Conservation (phyloP, 37 sponge, comb jelly and placozoan species). For the Beroe ovata region DNA sequence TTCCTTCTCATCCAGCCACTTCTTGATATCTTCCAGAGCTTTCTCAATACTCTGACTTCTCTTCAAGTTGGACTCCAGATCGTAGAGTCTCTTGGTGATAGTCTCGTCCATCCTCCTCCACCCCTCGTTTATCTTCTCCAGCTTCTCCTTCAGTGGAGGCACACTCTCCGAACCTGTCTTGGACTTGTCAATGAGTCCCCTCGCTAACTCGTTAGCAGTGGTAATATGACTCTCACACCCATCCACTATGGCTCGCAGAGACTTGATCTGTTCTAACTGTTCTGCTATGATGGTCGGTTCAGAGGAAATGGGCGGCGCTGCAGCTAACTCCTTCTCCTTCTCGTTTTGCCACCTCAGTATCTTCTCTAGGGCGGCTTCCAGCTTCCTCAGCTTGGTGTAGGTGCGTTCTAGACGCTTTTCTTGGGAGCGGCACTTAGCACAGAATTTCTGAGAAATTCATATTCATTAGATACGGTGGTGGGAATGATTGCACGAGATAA, state of each 20-base stretch:
- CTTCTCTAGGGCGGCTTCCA: constrained; percentile 54
- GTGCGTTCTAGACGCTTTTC: constrained; percentile 62
- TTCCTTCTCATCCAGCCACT: constrained; percentile 63
- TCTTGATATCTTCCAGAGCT: constrained; percentile 59
- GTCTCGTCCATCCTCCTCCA: constrained; percentile 62
- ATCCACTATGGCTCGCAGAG: constrained; percentile 59
- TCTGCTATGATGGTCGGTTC: constrained; percentile 28
- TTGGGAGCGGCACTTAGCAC: constrained; percentile 53
- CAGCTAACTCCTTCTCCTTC: constrained; percentile 62
- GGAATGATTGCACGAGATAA: too few relatives aligned
- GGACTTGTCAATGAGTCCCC: constrained; percentile 28
- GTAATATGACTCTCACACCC: constrained; percentile 63
- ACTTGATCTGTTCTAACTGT: constrained; percentile 32
- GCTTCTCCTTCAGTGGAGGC: constrained; percentile 40
- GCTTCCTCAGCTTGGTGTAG: constrained; percentile 20
- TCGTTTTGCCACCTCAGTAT: constrained; percentile 60
- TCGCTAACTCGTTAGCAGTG: constrained; percentile 60
- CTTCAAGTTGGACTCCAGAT: constrained; percentile 54
- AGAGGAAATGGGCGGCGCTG: constrained; percentile 51
- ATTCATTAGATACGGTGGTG: too few relatives aligned
- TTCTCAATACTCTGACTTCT: constrained; percentile 58
- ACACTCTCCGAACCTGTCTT: background rate
- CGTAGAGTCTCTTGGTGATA: constrained; percentile 17
- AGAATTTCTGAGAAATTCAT: too few relatives aligned
- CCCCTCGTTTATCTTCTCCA: constrained; percentile 68